phyloP scores from a whole-genome alignment of 2,888 invertebrate species.

The Macrophya annulata region DNA sequence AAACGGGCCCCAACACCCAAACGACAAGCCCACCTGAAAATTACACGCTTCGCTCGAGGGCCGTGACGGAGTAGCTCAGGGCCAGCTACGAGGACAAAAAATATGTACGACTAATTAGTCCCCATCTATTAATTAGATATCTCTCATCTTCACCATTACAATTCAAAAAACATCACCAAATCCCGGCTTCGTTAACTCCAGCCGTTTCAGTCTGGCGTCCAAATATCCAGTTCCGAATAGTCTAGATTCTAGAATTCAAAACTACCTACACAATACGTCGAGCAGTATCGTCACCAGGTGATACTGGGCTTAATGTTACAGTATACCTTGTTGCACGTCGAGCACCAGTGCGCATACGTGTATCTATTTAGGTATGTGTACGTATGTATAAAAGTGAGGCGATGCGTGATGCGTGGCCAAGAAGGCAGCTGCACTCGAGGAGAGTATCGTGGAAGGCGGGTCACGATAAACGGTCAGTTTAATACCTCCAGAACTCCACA shows the following conservation, averaged over 20 bases:
- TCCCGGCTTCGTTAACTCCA: conserved; percentile 27
- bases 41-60: conserved; percentile 41
- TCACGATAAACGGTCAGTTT: conserved; percentile 49
- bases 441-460: conserved; percentile 26
- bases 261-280: background rate
- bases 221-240: background rate
- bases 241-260: background rate
- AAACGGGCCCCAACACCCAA: conserved; percentile 48
- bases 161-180: conserved; percentile 20
- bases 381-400: conserved; percentile 16
- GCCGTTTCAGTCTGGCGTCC: background rate
- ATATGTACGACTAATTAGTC: conserved; percentile 42
- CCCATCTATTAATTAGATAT: conserved; percentile 48
- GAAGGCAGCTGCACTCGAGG: conserved; percentile 19
- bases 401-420: conserved; percentile 23
- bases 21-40: conserved; percentile 54
- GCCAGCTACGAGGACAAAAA: conserved; percentile 40
- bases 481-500: conserved; percentile 33
- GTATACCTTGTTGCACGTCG: conserved; percentile 11
- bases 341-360: conserved; percentile 25
- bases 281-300: background rate
- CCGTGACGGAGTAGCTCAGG: conserved; percentile 30
- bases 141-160: conserved; percentile 36
- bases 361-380: background rate
- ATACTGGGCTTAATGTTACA: conserved; percentile 1